Conservation (phyloP, 2,113 vertebrate species). For the Corythaixoides concolor region DNA sequence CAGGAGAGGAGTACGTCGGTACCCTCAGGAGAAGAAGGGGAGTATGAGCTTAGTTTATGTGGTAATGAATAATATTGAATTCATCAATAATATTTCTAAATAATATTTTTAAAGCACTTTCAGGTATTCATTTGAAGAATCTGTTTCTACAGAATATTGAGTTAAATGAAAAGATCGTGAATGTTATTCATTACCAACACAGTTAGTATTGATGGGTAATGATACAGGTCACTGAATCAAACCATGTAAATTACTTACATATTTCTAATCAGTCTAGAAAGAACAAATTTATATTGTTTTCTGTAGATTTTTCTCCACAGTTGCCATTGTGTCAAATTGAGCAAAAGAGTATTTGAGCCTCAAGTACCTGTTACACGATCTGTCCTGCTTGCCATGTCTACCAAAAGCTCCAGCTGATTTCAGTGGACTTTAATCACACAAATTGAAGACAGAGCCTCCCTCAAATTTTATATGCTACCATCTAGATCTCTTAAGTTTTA, state of each 20-base stretch:
- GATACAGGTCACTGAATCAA: slow-evolving; percentile 31
- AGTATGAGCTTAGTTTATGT: not conserved
- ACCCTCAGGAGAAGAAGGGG: not conserved
- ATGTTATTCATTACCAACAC: not conserved
- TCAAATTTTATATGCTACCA: not conserved
- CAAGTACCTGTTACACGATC: not conserved
- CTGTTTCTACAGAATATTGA: not conserved
- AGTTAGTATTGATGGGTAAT: slow-evolving; percentile 29
- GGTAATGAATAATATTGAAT: not conserved
- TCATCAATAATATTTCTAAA: slow-evolving; percentile 7
- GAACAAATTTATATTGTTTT: not conserved
- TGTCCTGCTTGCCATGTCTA: not conserved
- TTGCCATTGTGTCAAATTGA: not conserved
- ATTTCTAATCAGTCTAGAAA: not conserved
- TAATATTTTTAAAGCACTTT: not conserved
- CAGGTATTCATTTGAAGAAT: not conserved
- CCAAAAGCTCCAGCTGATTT: not conserved
- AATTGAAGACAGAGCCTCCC: not conserved
- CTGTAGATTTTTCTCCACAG: not conserved
- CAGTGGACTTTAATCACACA: not conserved
- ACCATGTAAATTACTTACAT: not conserved
- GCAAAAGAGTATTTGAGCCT: not conserved
- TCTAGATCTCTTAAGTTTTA: not conserved
- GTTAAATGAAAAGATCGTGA: slow-evolving; percentile 3
- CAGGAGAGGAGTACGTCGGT: not conserved